Percentiles rank a stretch among this genome's conserved stretches.
phyloP scores from a whole-genome alignment of 2,888 invertebrate species.

The Thalpophila matura region DNA sequence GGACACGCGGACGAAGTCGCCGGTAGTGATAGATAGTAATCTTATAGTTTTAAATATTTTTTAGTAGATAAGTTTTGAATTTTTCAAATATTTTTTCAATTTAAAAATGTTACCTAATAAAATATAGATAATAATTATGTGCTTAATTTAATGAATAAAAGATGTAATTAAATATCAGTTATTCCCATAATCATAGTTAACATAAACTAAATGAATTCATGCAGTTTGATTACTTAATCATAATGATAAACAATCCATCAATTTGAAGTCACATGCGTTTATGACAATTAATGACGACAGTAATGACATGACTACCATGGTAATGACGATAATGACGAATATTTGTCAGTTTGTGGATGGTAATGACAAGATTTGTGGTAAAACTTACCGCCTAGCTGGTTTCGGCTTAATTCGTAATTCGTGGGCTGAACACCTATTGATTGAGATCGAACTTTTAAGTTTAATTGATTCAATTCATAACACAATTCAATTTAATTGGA shows the following conservation, averaged over 20 bases:
- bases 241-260: slow-evolving; percentile 8
- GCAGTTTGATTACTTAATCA: slow-evolving; percentile 30
- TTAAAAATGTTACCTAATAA: too few species aligned
- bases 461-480: too few species aligned
- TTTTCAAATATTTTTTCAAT: too few species aligned
- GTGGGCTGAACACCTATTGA: slow-evolving; percentile 77
- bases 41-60: too few species aligned
- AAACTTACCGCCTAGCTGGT: slow-evolving; percentile 72
- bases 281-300: slow-evolving; percentile 25
- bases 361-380: slow-evolving; percentile 17
- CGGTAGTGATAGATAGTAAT: too few species aligned
- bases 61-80: too few species aligned
- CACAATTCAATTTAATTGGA: too few species aligned
- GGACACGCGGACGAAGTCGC: too few species aligned
- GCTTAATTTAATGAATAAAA: too few species aligned
- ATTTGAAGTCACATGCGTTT: slow-evolving; percentile 35
- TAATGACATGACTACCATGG: slow-evolving; percentile 36
- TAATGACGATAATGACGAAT: slow-evolving; percentile 32
- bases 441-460: slow-evolving; percentile 29
- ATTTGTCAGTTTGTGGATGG: slow-evolving; percentile 20
- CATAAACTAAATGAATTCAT: slow-evolving; percentile 39
- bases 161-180: too few species aligned
- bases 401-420: slow-evolving; percentile 86
- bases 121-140: too few species aligned
- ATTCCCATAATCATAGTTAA: neutral